Evolutionary conservation across 2,888 invertebrate species (phyloP).

Genomic region (Melanostoma scalare): DNA sequence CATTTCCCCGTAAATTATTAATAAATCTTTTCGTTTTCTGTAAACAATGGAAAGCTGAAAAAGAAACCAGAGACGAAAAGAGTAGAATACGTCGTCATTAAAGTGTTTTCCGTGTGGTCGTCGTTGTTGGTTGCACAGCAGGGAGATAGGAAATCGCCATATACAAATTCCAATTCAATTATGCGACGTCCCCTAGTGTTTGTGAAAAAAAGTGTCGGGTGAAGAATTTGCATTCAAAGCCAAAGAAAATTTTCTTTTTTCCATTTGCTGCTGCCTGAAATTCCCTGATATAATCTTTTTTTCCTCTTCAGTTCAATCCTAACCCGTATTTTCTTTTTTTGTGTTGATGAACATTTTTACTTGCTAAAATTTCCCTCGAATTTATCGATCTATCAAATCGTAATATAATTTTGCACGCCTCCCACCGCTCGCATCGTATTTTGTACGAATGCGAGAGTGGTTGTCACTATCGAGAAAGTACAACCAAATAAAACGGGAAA

Average conservation of each 20-base stretch:
- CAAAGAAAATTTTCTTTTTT: neutral
- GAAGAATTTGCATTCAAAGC: constrained; percentile 3
- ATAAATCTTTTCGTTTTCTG: neutral
- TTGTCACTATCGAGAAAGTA: constrained; percentile 23
- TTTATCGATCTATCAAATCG: constrained; percentile 58
- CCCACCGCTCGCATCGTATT: constrained; percentile 22
- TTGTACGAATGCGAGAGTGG: constrained; percentile 38
- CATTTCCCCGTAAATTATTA: neutral
- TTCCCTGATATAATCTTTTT: constrained; percentile 22
- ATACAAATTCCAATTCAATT: constrained; percentile 47
- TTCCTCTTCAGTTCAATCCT: constrained; percentile 17
- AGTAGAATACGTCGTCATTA: constrained; percentile 29
- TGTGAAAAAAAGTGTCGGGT: constrained; percentile 42
- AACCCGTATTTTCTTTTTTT: neutral
- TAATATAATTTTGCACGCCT: constrained; percentile 27
- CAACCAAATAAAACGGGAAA: constrained; percentile 21
- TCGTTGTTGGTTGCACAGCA: neutral
- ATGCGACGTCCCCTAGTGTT: constrained; percentile 53
- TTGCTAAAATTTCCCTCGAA: constrained; percentile 21
- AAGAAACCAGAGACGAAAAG: constrained; percentile 1
- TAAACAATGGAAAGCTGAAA: constrained; percentile 21
- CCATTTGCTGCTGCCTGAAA: constrained; percentile 6
- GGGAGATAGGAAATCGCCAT: neutral
- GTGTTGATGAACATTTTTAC: constrained; percentile 1
- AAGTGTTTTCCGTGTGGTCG: neutral